phyloP scores from a whole-genome alignment of 2,888 invertebrate genomes.

The Ceramica pisi region DNA sequence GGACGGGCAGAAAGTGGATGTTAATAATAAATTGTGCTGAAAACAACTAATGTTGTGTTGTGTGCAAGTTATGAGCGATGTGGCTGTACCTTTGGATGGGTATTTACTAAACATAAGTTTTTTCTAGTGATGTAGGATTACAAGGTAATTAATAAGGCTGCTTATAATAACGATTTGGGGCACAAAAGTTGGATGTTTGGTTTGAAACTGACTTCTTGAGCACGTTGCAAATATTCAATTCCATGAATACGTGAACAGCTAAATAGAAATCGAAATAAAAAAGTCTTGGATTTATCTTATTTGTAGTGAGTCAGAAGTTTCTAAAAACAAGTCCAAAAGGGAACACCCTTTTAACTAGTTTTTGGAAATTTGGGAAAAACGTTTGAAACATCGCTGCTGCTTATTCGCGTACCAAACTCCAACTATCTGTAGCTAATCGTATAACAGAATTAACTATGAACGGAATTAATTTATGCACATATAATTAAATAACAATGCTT shows the following conservation, averaged over 20 bases:
- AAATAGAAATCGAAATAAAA: too few species aligned
- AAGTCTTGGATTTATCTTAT: too few species aligned
- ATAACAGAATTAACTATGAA: slow-evolving; percentile 58
- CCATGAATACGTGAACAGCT: too few species aligned
- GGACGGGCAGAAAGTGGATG: slow-evolving; percentile 66
- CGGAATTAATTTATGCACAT: slow-evolving; percentile 65
- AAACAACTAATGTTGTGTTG: slow-evolving; percentile 55
- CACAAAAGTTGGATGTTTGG: neutral
- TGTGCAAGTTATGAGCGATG: slow-evolving; percentile 29
- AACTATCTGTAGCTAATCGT: slow-evolving; percentile 49
- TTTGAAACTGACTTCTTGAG: neutral
- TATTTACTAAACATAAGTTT: neutral
- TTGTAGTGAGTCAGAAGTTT: too few species aligned
- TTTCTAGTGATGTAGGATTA: too few species aligned
- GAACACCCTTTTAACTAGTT: too few species aligned
- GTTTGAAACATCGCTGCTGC: slow-evolving; percentile 24
- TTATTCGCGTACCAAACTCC: neutral
- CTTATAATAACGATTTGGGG: neutral
- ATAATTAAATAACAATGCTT: slow-evolving; percentile 65
- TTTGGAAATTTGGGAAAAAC: too few species aligned
- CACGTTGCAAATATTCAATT: too few species aligned
- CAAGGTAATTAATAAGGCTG: neutral
- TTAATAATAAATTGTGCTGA: slow-evolving; percentile 72
- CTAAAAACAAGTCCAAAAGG: too few species aligned
- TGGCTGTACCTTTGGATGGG: neutral